These are phyloP conservation scores for Burhinus bistriatus DNA, from an alignment of 2,113 vertebrate species.

Conservation along the genomic window DNA sequence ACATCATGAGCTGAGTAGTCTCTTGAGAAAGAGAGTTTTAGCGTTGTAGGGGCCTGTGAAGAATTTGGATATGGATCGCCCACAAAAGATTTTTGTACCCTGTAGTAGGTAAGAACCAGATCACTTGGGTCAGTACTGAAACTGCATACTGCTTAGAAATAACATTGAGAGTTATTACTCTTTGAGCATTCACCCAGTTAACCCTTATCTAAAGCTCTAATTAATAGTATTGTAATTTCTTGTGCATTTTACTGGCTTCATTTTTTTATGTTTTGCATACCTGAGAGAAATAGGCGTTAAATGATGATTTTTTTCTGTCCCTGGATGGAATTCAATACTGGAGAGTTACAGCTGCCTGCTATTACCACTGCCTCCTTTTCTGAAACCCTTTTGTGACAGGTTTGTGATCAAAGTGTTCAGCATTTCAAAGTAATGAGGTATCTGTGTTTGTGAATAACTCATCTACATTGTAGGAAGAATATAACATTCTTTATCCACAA, in stretches of 20 bases:
- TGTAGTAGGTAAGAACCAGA: neutral
- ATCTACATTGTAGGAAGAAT: neutral
- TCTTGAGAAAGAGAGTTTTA: neutral
- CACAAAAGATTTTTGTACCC: neutral
- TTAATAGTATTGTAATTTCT: neutral
- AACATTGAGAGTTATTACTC: neutral
- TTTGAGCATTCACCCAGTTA: neutral
- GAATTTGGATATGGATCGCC: neutral
- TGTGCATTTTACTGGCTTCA: neutral
- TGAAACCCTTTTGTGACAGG: neutral
- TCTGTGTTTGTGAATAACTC: neutral
- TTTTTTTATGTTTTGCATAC: neutral
- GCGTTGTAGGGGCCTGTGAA: accelerated
- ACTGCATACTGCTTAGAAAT: neutral
- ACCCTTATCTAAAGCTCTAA: neutral
- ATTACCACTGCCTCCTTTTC: neutral
- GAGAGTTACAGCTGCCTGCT: neutral
- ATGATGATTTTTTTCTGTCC: neutral
- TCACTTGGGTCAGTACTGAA: neutral
- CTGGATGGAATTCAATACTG: neutral
- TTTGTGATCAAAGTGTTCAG: neutral
- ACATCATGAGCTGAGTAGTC: neutral
- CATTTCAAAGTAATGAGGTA: neutral
- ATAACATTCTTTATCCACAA: neutral
- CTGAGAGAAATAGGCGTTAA: neutral